Base-by-base conservation (phyloP, 2,797 vertebrate genomes). In the Danio albolineatus region DNA sequence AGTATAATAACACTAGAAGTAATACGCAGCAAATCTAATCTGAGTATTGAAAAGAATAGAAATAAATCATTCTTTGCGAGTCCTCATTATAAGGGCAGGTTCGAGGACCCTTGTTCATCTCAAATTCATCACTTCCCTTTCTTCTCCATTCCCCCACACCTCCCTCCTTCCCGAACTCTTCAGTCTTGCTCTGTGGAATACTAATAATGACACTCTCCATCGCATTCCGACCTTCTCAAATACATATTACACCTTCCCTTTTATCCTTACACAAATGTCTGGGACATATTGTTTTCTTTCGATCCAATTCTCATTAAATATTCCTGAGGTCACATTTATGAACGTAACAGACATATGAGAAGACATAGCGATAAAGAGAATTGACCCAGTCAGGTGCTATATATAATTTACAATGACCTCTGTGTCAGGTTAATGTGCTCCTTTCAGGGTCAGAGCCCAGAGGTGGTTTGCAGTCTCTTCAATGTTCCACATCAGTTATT, bases 221-320 rank as follows among this genome's bases (percentile, higher is more conserved):
- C 28, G 56, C 60, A 60, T 64, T 49, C 43, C 12, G 49, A 69
- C 64, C 62, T 80, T 77, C 59, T 70, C 54, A 64, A 80, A 77
- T 64, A 79, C 81, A 84, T 49, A 69, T 59, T 21, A 19, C 51
- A 41, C 19, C 67, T 59, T 48, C n/a, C 5, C 5, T 41, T 28
- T 39, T 46, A 54, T 38, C 19, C 46, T 60, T 56, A 49, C 10
- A 43, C 44, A 51, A 70, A 78, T 14, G 10, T 9, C 64, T 46
- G 1, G 16, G 44, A 57, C 43, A 17, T 69, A 59, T 59, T 67
- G 36, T 61, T 78, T 69, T 41, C 36, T 36, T 28, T 59, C 21
- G 48, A 12, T 59, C 56, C 60, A 39, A 39, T 48, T 51, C 66
- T 61, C 54, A 61, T 70, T 16, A 61, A 60, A 43, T 60, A 78